Conservation (phyloP, 92 coral and sea anemone genomes). For the Actinernus sp. region DNA sequence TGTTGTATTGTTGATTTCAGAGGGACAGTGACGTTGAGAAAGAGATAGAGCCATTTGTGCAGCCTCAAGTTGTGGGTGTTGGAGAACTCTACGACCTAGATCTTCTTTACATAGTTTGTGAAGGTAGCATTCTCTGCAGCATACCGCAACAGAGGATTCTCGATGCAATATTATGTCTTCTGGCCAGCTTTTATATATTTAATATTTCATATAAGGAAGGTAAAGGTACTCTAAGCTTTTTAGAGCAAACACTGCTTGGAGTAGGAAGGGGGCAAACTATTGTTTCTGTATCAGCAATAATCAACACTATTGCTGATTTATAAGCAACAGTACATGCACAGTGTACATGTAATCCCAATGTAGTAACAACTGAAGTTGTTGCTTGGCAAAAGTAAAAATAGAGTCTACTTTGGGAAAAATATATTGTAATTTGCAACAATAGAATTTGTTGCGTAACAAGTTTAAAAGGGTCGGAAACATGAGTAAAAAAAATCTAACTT, state of each 20-base stretch:
- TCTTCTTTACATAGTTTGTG: conserved; percentile 1
- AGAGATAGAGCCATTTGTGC: not conserved
- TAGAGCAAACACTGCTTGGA: conserved; percentile 17
- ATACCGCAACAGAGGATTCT: not conserved
- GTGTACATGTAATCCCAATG: too few relatives aligned
- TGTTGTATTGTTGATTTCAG: conserved; percentile 3
- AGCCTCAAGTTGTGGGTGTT: conserved; percentile 16
- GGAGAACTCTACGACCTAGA: conserved; percentile 17
- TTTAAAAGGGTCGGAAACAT: too few relatives aligned
- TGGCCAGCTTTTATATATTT: conserved; percentile 38
- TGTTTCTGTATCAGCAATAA: not conserved
- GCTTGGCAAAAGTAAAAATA: too few relatives aligned
- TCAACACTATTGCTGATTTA: not conserved
- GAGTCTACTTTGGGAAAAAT: too few relatives aligned
- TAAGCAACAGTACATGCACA: too few relatives aligned
- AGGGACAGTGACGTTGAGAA: conserved; percentile 7
- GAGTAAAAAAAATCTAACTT: too few relatives aligned
- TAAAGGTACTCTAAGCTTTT: conserved; percentile 1
- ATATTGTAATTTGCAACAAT: too few relatives aligned
- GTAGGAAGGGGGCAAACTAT: conserved; percentile 2
- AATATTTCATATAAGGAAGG: conserved; percentile 22
- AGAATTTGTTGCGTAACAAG: too few relatives aligned
- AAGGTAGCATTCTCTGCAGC: conserved; percentile 9
- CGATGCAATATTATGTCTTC: conserved; percentile 21
- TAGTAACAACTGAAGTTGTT: too few relatives aligned